Evolutionary conservation across 1,140 invertebrate species (phyloP), one percentile per base, ranked within the genome.

Genomic region (Danaus plexippus): DNA sequence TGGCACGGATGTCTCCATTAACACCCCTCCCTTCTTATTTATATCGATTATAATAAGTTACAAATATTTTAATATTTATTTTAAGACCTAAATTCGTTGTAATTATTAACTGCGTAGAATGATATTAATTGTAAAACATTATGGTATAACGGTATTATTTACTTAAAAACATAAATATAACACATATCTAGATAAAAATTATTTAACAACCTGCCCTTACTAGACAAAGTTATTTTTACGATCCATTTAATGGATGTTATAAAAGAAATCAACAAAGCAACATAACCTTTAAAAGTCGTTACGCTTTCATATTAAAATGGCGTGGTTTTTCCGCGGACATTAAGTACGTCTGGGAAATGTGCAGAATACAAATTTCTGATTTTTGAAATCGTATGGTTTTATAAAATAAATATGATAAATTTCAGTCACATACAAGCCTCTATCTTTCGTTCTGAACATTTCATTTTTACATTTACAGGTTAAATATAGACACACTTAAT

Each of bases 1-100:
- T 55, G 53, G 55, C 48, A 57, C 70, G 82, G 80, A 85, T 79
- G 68, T 81, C 63, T 85, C 78, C 64, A 80, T 85, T 83, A 85
- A 77, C 80, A 74, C 72, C 49, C 51, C 65, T 64, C 74, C 75
- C 69, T 67, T 62, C 61, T 52, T 63, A 51, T 62, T 67, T 47
- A 52, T 60, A 71, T 75, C 64, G 61, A 74, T 78, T 70, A 73
- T 69, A 71, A 66, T 73, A 67, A 79, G 22, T 32, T 32, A 32
- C 22, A 32, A 32, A 6, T 32, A 32, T 32, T 32, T 32, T 32
- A 32, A 32, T 32, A 32, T 32, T 32, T 32, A 32, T 32, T 32
- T 32, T 32, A 32, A 32, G 7, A 32, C 5, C 7, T 32, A 32
- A 32, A 32, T 32, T 32, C 7, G 5, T 32, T 32, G 22, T 32